Percentiles rank a stretch among this genome's conserved stretches.
Conservation (phyloP, 2,113 vertebrate genomes). For the Caranx ignobilis region DNA sequence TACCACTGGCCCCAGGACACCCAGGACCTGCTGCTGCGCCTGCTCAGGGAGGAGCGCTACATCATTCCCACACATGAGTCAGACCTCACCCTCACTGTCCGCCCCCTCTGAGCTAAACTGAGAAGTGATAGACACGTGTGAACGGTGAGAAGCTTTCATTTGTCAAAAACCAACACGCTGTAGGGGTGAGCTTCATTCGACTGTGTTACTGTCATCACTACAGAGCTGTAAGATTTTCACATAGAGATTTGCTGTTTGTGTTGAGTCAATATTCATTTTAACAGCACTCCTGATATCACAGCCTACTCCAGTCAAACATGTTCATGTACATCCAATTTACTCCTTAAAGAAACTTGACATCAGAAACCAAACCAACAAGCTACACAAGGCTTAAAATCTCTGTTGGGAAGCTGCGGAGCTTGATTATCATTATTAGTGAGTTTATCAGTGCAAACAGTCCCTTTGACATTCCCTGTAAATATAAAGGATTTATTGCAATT, state of each 20-base stretch:
- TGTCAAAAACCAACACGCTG: background rate
- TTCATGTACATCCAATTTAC: no score
- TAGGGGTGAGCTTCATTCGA: background rate
- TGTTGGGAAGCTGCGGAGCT: no score
- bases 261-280: background rate
- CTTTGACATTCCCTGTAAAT: no score
- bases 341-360: no score
- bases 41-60: conserved; percentile 93
- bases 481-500: background rate
- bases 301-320: no score
- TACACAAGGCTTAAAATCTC: no score
- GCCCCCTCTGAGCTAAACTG: conserved; percentile 59
- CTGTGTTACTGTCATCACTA: no score
- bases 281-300: background rate
- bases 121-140: background rate
- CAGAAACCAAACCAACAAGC: no score
- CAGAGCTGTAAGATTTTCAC: no score
- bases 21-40: conserved; percentile 90
- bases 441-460: no score
- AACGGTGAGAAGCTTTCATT: background rate
- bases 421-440: no score
- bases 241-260: background rate
- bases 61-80: conserved; percentile 87
- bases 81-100: conserved; percentile 90
- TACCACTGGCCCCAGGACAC: conserved; percentile 92